These are phyloP conservation scores for Pseudochirops cupreus DNA, from an alignment of 2,797 vertebrate species.

Conservation along the genomic window DNA sequence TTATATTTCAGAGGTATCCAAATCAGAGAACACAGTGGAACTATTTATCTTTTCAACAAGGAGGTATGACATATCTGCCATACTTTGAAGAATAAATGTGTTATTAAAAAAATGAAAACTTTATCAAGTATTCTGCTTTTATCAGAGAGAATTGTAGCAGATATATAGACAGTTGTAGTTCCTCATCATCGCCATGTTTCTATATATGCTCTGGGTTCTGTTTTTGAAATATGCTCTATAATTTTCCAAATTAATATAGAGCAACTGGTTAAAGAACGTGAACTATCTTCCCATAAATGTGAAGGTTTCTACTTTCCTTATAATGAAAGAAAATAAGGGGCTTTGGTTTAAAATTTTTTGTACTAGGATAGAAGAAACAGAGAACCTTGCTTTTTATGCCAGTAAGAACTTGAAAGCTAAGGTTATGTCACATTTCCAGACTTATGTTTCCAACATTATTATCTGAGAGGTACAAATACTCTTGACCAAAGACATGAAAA, in stretches of 20 bases:
- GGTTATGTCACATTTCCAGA: neutral
- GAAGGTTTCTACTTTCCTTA: neutral
- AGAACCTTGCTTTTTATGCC: neutral
- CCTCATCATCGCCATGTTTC: neutral
- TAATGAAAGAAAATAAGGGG: neutral
- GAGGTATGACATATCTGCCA: neutral
- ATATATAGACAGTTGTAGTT: neutral
- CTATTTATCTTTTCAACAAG: neutral
- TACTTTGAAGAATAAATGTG: neutral
- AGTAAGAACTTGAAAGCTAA: neutral
- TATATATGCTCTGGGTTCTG: neutral
- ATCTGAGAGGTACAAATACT: neutral
- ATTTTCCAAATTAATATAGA: neutral
- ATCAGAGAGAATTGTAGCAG: neutral
- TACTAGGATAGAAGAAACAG: neutral
- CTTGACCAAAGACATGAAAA: neutral
- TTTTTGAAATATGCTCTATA: neutral
- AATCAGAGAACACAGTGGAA: neutral
- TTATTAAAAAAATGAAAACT: neutral
- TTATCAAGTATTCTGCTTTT: neutral
- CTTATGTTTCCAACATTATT: neutral
- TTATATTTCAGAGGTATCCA: neutral
- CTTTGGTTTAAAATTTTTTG: neutral
- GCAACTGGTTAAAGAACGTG: neutral
- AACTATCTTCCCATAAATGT: neutral